Evolutionary conservation across 2,888 invertebrate species (phyloP), one percentile per base, ranked within the genome.

Genomic region (Drosophila atroscutellata): DNA sequence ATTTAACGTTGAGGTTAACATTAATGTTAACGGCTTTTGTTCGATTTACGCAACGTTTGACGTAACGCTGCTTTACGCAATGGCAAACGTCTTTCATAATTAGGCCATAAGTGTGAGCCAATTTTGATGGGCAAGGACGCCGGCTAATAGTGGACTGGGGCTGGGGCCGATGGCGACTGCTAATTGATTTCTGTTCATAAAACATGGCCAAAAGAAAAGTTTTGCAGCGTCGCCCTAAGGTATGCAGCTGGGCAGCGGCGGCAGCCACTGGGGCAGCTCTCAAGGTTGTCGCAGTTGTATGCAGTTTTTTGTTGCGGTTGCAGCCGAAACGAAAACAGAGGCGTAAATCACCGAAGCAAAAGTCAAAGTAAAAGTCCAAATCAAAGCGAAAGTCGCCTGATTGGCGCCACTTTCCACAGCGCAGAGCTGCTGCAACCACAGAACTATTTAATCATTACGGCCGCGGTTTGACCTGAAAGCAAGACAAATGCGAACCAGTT

Each of bases 151-250:
- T 1, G 26, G 26, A 15, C 15, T 0, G 30, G 20, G 47, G 9
- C 15, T 3, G 36, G 20, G 24, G 36, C 15, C 18, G 2, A 26
- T 30, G 30, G 32, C 28, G 20, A 20, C 37, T 70, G 77, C 77
- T 80, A 80, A 80, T 80, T 80, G 79, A 80, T 80, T 81, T 80
- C 63, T 71, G 76, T 18, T 54, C 68, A 49, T 51, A 56, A 55
- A 51, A 51, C 42, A 47, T 20, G 37, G 37, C 26, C 26, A 37
- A 47, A 65, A 59, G 45, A 67, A 62, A 66, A 57, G 37, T 75
- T 67, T 52, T 13, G 20, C 67, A 34, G 37, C 56, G 80, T 68
- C 72, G 80, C 77, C 72, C 45, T 49, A 51, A 76, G 77, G 77
- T 76, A 79, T 80, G 80, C 80, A 69, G 59, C 64, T 52, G 11